Evolutionary conservation across 2,888 invertebrate genomes (phyloP).

Genomic region (Eustalomyia histrio): DNA sequence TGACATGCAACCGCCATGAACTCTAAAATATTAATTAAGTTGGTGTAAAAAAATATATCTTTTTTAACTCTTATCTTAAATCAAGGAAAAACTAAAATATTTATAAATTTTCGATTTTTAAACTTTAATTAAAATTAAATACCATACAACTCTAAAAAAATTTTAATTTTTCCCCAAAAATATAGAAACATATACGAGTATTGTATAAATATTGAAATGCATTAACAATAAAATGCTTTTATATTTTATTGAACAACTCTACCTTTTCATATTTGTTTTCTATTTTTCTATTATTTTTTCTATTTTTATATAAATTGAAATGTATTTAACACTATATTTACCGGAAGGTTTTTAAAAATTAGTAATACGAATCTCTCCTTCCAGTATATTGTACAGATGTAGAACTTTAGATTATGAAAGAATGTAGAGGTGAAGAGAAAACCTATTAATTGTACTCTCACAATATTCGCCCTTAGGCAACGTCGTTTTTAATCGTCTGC

Average conservation of each 20-base stretch:
- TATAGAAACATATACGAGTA: background rate
- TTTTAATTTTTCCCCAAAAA: background rate
- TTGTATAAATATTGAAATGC: background rate
- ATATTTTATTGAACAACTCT: background rate
- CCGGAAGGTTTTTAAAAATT: too few relatives aligned
- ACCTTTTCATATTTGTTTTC: background rate
- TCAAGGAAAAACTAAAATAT: background rate
- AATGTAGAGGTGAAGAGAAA: too few relatives aligned
- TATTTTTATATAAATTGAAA: too few relatives aligned
- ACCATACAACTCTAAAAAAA: background rate
- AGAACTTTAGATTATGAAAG: too few relatives aligned
- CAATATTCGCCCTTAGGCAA: too few relatives aligned
- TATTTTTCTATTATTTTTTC: background rate
- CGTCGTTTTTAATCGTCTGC: too few relatives aligned
- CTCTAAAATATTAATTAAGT: constrained; percentile 7
- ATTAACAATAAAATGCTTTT: background rate
- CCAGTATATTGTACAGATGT: too few relatives aligned
- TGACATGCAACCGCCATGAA: background rate
- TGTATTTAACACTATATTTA: too few relatives aligned
- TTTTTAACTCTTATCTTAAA: background rate
- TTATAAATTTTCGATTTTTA: background rate
- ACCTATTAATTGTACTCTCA: too few relatives aligned
- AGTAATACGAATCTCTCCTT: too few relatives aligned
- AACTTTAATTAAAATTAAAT: background rate
- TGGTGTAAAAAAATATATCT: background rate